Evolutionary conservation across 1,140 invertebrate species (phyloP).

Genomic region (Octopus bimaculoides): DNA sequence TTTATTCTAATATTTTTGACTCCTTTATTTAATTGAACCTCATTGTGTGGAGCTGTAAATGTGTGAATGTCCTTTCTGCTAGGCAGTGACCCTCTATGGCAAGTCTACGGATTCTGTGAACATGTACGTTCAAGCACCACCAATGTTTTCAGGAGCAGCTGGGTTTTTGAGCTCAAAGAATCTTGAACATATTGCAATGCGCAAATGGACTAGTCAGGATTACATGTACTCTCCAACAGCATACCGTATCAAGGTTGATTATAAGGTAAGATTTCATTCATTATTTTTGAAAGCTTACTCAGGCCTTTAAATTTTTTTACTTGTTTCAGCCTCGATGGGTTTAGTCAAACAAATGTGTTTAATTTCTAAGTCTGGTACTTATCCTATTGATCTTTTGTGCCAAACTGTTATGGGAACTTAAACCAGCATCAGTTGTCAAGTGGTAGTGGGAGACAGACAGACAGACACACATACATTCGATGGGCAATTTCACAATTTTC

Average conservation of each 20-base stretch:
- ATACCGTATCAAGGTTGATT: constrained; percentile 38
- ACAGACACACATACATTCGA: no score
- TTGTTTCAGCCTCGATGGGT: no score
- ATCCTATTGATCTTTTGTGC: no score
- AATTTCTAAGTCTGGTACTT: no score
- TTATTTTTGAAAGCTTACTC: background rate
- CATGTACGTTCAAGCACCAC: constrained; percentile 3
- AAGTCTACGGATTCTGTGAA: constrained; percentile 6
- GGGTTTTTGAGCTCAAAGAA: background rate
- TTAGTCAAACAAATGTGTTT: no score
- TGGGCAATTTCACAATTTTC: no score
- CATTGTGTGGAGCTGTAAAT: constrained; percentile 11
- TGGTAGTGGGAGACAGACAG: no score
- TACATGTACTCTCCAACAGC: constrained; percentile 16
- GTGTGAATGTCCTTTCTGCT: constrained; percentile 12
- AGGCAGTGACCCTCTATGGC: constrained; percentile 18
- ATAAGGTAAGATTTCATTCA: constrained; percentile 24
- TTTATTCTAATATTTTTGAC: no score
- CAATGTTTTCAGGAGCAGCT: background rate
- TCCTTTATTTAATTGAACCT: no score
- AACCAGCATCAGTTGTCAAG: no score
- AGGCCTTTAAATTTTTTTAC: background rate
- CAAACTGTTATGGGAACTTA: no score
- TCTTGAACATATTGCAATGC: background rate
- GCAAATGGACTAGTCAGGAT: background rate